Evolutionary conservation across 2,888 invertebrate genomes (phyloP), one percentile per base, ranked within the genome.

Genomic region (Harmothoe impar): DNA sequence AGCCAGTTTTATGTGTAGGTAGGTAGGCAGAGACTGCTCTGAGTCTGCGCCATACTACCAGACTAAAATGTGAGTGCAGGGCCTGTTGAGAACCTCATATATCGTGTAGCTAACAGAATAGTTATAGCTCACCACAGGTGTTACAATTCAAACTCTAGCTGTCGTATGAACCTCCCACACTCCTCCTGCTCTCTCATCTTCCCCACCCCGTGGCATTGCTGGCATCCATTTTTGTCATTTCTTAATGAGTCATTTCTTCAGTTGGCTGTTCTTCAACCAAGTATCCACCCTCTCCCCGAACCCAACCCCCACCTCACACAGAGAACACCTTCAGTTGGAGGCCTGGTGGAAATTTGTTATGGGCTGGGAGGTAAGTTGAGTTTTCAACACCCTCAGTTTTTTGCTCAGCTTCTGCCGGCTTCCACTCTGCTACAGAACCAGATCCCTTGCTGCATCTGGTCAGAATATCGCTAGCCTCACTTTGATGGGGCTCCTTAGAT

Each of bases 361-460:
- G n/a, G 62, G 23, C 1, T n/a, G 62, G 62, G 62, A 62, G 35
- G 33, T 33, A 43, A 81, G 81, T 81, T 81, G 23, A 29, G 20
- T 81, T 81, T 81, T 81, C 81, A 81, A 10, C 81, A 23, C 81
- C 81, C 25, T 25, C 35, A 7, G 43, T 25, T 81, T 81, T 81
- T 43, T 43, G 20, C 62, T 43, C 23, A 35, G 81, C 31, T 77
- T 29, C 43, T 10, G 62, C n/a, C 62, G 20, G 62, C n/a, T n/a
- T 62, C 23, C 62, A 43, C 62, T 5, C 20, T 62, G n/a, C 23
- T 20, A 62, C 62, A 20, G 62, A n/a, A n/a, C 7, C 62, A 72
- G 31, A 25, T 15, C 72, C 29, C 5, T 29, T 29, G 25, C 62
- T 72, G 25, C 72, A 72, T 72, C 72, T 72, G 72, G 29, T 72